Evolutionary conservation across 2,797 vertebrate species (phyloP), one percentile per base, ranked within the genome.

Genomic region (Siniperca obscura): DNA sequence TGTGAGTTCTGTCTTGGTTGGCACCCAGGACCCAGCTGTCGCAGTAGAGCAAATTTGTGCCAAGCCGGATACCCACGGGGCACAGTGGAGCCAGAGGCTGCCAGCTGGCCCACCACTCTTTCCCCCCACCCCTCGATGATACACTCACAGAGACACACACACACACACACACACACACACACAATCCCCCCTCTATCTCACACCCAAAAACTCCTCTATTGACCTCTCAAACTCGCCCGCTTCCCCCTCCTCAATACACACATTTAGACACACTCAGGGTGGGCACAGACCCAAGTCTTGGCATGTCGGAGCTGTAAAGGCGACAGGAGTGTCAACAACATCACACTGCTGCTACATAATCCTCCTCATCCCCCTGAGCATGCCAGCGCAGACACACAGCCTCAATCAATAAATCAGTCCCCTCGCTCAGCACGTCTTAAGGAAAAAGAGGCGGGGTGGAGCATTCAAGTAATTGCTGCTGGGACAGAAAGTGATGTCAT

Each of bases 301-400:
- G 84, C 88, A 76, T 86, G 85, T 87, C 5, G 11, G 74, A 80
- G 85, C 83, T 84, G 86, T 87, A 82, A 89, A 89, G 84, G 89
- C 57, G 77, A 92, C 90, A 90, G 86, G 70, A 87, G 90, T 83
- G 90, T 92, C 93, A 91, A 92, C 91, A 92, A 66, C 87, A 90
- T 91, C 84, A 80, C 67, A 70, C 87, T 48, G 85, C 52, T 64
- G 88, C 87, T 71, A 85, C 84, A 83, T 90, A 92, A 91, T 92
- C 88, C 86, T 38, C 75, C 83, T 74, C 83, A 44, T 61, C 78
- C 74, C 65, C 79, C 77, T 0, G 73, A 74, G 86, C 81, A 34
- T 27, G 44, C 46, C 75, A 27, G 48, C 44, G 1, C 82, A 76
- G 59, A 80, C 74, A 78, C 83, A 81, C 70, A 56, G 46, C 75